Base-by-base conservation (phyloP, 1,140 invertebrate genomes). In the Pseudomyrmex flavicornis region DNA sequence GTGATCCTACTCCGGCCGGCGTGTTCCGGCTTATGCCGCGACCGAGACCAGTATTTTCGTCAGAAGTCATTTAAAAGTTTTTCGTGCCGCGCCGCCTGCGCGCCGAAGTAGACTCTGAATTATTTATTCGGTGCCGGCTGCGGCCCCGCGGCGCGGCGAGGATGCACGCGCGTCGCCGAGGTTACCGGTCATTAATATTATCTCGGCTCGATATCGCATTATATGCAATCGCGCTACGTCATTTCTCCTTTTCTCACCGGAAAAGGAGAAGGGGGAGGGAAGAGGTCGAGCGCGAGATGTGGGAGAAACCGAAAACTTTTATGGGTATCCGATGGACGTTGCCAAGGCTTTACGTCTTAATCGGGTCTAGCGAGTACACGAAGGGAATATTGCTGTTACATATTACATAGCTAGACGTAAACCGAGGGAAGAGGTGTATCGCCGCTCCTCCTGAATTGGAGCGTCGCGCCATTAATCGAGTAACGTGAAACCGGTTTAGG, bases 61-160 rank as follows among this genome's bases (percentile, higher is more conserved):
- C 76, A 73, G 48, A 70, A 80, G 75, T 72, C 75, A 80, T 84
- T 82, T 82, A 63, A 70, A 80, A 80, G 66, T 84, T 84, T 84
- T 70, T 87, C 83, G 80, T 82, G 44, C 82, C 63, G 68, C 35
- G 5, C 74, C 85, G 61, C 83, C 70, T 77, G 77, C 52, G 22
- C 52, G 66, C 73, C 61, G 35, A 70, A 85, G 63, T 65, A 82
- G 83, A 56, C 44, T 65, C 59, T 68, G 77, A 82, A 82, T 85
- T 72, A 80, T 85, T 83, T 66, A 79, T 73, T 65, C 77, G 61
- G 61, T 70, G 75, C 68, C 76, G 63, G 62, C 75, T 68, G 48
- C 52, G n/a, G 22, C 68, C 20, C 50, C 48, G 61, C 35, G 46
- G 61, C 79, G 63, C 68, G 68, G 50, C 58, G 68, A 35, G 75